Evolutionary conservation across 2,888 invertebrate genomes (phyloP), one percentile per base, ranked within the genome.

Genomic region (Nyleta sp.): DNA sequence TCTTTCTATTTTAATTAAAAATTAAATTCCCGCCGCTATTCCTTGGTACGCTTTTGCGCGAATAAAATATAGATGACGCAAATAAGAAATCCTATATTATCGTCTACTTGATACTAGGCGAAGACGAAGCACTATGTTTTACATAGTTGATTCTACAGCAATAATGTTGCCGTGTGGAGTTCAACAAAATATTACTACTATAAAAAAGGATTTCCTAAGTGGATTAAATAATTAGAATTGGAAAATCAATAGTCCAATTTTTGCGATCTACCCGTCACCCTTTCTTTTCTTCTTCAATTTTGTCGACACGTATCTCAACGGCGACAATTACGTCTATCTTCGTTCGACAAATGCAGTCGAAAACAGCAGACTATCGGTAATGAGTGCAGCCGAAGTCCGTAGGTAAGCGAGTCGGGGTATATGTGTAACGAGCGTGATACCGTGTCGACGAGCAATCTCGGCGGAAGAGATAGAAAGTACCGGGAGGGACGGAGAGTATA

Each of bases 1-100:
- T 80, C 81, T 70, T 82, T 81, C 64, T 65, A 76, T 87, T 87
- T 77, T 87, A 85, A 87, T 87, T 87, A 84, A 87, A 87, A 83
- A 84, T 86, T 85, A 84, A 86, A 82, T 82, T 83, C 74, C 67
- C 35, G 28, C 22, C 44, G 57, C 22, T 42, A 42, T 1, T 1
- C 20, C 31, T 52, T 11, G 42, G 11, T 20, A 22, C 17, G 22
- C 11, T 31, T 13, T 1, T 13, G 33, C 7, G 8, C 33, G 13
- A 31, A 33, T 24, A 33, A 52, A 17, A n/a, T n/a, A n/a, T n/a
- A n/a, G n/a, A n/a, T n/a, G n/a, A n/a, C n/a, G n/a, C n/a, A n/a
- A n/a, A n/a, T n/a, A n/a, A n/a, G n/a, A n/a, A n/a, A n/a, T n/a
- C n/a, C n/a, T n/a, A n/a, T n/a, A n/a, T n/a, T n/a, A n/a, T n/a